phyloP scores from a whole-genome alignment of 2,888 invertebrate species.

The Spodoptera exigua region DNA sequence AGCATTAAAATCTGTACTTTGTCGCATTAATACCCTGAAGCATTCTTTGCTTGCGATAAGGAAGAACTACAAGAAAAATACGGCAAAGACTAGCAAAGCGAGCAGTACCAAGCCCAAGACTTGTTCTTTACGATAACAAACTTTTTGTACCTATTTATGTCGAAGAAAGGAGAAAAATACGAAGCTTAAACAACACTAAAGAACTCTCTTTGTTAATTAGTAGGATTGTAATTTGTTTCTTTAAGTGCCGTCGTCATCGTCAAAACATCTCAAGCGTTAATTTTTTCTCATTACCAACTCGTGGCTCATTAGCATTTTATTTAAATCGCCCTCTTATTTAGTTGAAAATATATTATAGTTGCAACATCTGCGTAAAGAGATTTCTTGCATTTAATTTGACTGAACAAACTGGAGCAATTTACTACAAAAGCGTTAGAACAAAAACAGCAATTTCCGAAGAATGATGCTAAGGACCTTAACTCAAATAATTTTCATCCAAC shows the following conservation, averaged over 20 bases:
- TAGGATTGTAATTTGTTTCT: conserved; percentile 43
- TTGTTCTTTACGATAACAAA: conserved; percentile 44
- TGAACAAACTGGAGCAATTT: conserved; percentile 3
- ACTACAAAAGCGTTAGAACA: conserved; percentile 4
- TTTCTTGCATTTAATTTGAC: conserved; percentile 8
- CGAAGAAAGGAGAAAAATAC: conserved; percentile 42
- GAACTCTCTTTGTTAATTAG: conserved; percentile 47
- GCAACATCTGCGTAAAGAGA: neutral
- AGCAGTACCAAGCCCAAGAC: conserved; percentile 24
- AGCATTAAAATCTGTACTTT: neutral
- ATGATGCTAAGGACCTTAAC: conserved; percentile 4
- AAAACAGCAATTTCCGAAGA: conserved; percentile 29
- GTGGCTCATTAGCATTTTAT: conserved; percentile 45
- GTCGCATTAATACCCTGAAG: conserved; percentile 15
- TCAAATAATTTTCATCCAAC: conserved; percentile 43
- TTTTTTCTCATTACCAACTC: conserved; percentile 47
- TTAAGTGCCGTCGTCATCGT: conserved; percentile 38
- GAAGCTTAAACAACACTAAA: conserved; percentile 42
- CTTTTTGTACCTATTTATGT: conserved; percentile 43
- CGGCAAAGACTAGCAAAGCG: conserved; percentile 27
- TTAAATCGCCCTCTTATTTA: conserved; percentile 30
- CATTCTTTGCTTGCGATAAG: conserved; percentile 14
- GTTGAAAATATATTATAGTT: conserved; percentile 1
- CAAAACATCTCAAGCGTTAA: conserved; percentile 45
- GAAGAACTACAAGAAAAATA: conserved; percentile 36